Evolutionary conservation across 1,140 invertebrate genomes (phyloP).

Genomic region (Drosophila obscura): DNA sequence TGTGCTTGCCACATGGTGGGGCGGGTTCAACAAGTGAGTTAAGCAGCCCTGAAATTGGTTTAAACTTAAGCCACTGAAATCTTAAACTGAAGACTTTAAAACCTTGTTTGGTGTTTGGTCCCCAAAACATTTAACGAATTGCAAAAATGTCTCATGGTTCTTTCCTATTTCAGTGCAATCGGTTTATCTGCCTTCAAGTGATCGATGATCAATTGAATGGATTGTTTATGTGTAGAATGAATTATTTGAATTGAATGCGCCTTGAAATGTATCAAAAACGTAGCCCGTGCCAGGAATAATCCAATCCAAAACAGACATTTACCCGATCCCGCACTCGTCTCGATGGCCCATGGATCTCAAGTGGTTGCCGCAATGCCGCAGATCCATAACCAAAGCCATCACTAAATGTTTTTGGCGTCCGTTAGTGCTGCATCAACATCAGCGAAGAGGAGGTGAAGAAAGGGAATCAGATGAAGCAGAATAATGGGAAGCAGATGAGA

Average conservation of each 20-base stretch:
- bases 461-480: too few relatives aligned
- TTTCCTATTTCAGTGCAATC: too few relatives aligned
- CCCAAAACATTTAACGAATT: too few relatives aligned
- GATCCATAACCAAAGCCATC: constrained; percentile 19
- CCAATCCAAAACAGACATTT: constrained; percentile 8
- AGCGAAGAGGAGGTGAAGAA: background rate
- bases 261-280: constrained; percentile 14
- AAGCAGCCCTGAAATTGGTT: too few relatives aligned
- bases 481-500: constrained; percentile 1
- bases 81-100: too few relatives aligned
- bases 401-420: constrained; percentile 78
- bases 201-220: constrained; percentile 15
- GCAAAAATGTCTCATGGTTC: too few relatives aligned
- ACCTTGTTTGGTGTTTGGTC: too few relatives aligned
- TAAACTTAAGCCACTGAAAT: too few relatives aligned
- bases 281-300: constrained; percentile 27
- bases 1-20: too few relatives aligned
- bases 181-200: too few relatives aligned
- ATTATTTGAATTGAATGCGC: constrained; percentile 23
- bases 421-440: constrained; percentile 57
- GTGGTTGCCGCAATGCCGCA: constrained; percentile 15
- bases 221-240: constrained; percentile 16
- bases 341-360: constrained; percentile 29
- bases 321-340: background rate
- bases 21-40: too few relatives aligned